Conservation (phyloP, 2,797 vertebrate genomes). For the Liasis olivaceus region DNA sequence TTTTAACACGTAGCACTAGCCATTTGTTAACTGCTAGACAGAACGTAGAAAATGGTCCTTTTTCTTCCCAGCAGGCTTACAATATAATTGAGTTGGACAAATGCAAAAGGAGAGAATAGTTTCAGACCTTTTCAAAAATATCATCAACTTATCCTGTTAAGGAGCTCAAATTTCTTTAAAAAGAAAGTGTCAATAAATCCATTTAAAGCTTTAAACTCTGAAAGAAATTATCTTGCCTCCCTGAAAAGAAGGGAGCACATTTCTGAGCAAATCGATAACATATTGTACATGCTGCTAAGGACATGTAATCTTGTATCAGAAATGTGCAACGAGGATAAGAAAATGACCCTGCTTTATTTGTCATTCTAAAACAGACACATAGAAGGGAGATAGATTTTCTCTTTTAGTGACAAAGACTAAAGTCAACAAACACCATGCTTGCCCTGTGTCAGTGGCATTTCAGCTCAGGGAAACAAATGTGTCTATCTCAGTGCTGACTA, state of each 20-base stretch:
- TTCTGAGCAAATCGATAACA: background rate
- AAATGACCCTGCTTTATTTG: slow-evolving; percentile 49
- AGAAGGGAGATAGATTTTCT: slow-evolving; percentile 26
- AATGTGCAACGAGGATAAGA: slow-evolving; percentile 42
- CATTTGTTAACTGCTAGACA: background rate
- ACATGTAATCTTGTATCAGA: background rate
- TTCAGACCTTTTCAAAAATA: background rate
- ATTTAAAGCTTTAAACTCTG: slow-evolving; percentile 17
- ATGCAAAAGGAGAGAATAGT: background rate
- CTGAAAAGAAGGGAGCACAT: background rate
- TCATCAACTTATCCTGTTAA: background rate
- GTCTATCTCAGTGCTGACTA: background rate
- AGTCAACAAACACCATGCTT: background rate
- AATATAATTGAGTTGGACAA: background rate
- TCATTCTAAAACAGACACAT: slow-evolving; percentile 23
- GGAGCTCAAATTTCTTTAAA: background rate
- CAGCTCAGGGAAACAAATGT: slow-evolving; percentile 5
- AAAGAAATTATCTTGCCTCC: background rate
- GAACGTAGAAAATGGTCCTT: background rate
- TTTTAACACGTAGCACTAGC: background rate
- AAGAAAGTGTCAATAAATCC: background rate
- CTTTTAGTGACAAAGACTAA: slow-evolving; percentile 20
- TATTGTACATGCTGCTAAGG: slow-evolving; percentile 2
- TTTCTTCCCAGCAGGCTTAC: background rate
- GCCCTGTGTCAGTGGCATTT: slow-evolving; percentile 28